Conservation (phyloP, 2,113 vertebrate genomes). For the Ardeotis arabs region DNA sequence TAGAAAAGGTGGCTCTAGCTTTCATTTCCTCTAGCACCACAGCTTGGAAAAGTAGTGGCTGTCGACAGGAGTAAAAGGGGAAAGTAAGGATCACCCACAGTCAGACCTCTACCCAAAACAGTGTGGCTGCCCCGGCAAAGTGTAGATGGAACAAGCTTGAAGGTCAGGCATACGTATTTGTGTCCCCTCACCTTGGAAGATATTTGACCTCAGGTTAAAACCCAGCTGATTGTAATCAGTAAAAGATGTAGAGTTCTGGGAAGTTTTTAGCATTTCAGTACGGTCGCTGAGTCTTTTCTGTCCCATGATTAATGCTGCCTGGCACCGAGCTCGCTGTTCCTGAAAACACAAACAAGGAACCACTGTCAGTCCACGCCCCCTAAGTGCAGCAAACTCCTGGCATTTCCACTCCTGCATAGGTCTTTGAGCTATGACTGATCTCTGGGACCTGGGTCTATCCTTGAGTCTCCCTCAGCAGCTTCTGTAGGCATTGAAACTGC, state of each 20-base stretch:
- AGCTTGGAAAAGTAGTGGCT: background rate
- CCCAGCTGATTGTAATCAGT: slow-evolving; percentile 67
- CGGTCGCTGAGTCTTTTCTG: slow-evolving; percentile 10
- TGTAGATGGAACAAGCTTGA: background rate
- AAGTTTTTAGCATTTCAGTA: background rate
- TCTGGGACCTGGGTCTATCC: background rate
- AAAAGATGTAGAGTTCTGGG: background rate
- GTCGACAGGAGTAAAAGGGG: background rate
- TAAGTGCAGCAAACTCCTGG: background rate
- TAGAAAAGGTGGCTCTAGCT: background rate
- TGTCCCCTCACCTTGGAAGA: slow-evolving; percentile 73
- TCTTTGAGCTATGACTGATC: background rate
- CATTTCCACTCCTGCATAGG: background rate
- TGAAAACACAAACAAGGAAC: background rate
- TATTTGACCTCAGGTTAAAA: slow-evolving; percentile 68
- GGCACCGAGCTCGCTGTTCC: slow-evolving; percentile 18
- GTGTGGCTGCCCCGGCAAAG: background rate
- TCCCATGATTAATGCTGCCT: background rate
- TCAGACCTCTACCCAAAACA: background rate
- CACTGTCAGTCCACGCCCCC: background rate
- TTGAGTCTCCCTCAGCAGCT: background rate
- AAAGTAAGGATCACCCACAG: background rate
- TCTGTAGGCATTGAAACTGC: background rate
- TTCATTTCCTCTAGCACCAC: background rate
- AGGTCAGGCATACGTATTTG: background rate